phyloP scores from a whole-genome alignment of 2,797 vertebrate genomes.

The Avahi laniger region DNA sequence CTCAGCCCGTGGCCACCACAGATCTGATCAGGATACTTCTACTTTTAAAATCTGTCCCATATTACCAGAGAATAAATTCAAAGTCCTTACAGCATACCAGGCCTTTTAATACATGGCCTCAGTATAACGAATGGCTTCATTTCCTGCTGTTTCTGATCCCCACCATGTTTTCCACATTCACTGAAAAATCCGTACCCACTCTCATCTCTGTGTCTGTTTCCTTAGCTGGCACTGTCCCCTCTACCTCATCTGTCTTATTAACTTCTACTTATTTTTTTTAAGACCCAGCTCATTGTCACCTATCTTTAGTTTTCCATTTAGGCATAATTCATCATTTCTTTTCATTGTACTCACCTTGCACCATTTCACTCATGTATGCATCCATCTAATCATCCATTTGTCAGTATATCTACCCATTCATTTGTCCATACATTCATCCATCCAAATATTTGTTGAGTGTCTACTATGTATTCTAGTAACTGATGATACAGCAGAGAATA shows the following conservation, averaged over 20 bases:
- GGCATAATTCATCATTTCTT: neutral
- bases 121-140: neutral
- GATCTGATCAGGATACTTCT: neutral
- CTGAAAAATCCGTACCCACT: neutral
- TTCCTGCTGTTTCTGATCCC: neutral
- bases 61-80: neutral
- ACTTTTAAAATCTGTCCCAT: neutral
- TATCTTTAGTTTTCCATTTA: slow-evolving; percentile 9
- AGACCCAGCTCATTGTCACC: neutral
- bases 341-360: neutral
- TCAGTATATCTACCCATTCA: neutral
- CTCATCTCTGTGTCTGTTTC: neutral
- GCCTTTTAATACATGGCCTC: neutral
- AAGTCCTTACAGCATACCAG: neutral
- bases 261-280: neutral
- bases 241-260: neutral
- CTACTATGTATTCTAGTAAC: neutral
- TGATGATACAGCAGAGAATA: neutral
- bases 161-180: neutral
- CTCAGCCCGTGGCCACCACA: neutral
- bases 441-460: neutral
- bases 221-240: neutral
- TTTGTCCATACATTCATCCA: neutral
- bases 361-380: neutral
- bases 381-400: neutral